Conservation (phyloP, 2,888 invertebrate species). For the Pardosa pseudoannulata region DNA sequence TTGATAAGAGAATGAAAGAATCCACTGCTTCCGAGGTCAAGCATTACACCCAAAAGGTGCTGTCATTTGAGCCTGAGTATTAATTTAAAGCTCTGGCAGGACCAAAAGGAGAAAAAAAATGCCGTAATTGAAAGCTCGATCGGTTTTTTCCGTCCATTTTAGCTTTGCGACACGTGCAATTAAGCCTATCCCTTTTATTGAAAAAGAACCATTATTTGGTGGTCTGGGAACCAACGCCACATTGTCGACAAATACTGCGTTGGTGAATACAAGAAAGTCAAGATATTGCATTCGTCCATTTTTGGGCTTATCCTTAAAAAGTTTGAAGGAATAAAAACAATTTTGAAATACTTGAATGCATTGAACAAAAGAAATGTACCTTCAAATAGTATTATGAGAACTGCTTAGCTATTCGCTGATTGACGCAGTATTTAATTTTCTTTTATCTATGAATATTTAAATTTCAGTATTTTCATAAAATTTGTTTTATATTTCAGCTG, state of each 20-base stretch:
- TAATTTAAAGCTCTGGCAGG: conserved; percentile 27
- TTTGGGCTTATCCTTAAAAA: conserved; percentile 3
- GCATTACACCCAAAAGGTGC: conserved; percentile 1
- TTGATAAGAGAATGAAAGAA: background rate
- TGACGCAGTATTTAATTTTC: no score
- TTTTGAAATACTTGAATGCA: no score
- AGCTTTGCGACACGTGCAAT: conserved; percentile 32
- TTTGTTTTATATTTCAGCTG: no score
- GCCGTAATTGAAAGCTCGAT: conserved; percentile 56
- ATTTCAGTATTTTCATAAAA: no score
- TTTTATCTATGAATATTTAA: no score
- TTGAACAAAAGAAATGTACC: no score
- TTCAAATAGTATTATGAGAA: no score
- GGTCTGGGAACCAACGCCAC: conserved; percentile 19
- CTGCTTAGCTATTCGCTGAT: no score
- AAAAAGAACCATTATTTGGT: conserved; percentile 60
- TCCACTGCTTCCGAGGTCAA: background rate
- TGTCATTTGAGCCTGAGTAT: conserved; percentile 23
- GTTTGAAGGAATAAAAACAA: no score
- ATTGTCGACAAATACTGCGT: conserved; percentile 34
- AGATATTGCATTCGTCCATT: background rate
- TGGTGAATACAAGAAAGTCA: no score
- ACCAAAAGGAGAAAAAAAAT: conserved; percentile 22
- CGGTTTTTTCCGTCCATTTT: background rate
- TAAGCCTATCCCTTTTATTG: conserved; percentile 49